Percentiles rank a stretch among this genome's conserved stretches.
Conservation (phyloP, 1,140 invertebrate genomes). For the Pogonomyrmex californicus region DNA sequence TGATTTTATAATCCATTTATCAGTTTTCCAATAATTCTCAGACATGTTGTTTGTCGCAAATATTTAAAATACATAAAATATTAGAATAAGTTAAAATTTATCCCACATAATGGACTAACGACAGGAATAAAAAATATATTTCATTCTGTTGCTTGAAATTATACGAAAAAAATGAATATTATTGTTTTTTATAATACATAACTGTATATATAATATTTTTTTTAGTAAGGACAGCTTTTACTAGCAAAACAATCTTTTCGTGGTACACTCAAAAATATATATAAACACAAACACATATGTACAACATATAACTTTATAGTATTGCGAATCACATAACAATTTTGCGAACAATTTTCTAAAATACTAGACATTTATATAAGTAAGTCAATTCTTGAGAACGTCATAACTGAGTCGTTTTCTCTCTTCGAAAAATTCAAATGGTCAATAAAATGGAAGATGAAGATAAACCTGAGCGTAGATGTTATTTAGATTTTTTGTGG, state of each 20-base stretch:
- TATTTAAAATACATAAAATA: neutral
- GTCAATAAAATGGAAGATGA: neutral
- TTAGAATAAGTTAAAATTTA: neutral
- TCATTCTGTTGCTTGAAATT: neutral
- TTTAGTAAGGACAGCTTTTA: neutral
- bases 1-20: neutral
- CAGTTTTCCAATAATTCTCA: neutral
- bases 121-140: neutral
- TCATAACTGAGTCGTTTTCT: neutral
- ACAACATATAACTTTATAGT: neutral
- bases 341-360: neutral
- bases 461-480: neutral
- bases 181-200: neutral
- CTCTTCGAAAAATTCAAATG: neutral
- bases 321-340: neutral
- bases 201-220: neutral
- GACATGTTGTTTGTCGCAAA: neutral
- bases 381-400: neutral
- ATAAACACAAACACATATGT: neutral
- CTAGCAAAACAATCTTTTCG: neutral
- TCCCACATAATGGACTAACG: too few relatives aligned
- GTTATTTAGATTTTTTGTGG: slow-evolving; percentile 6
- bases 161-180: slow-evolving; percentile 3
- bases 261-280: neutral
- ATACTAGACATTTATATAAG: neutral